Conservation (phyloP, 1,140 invertebrate species). For the Cydia fagiglandana region DNA sequence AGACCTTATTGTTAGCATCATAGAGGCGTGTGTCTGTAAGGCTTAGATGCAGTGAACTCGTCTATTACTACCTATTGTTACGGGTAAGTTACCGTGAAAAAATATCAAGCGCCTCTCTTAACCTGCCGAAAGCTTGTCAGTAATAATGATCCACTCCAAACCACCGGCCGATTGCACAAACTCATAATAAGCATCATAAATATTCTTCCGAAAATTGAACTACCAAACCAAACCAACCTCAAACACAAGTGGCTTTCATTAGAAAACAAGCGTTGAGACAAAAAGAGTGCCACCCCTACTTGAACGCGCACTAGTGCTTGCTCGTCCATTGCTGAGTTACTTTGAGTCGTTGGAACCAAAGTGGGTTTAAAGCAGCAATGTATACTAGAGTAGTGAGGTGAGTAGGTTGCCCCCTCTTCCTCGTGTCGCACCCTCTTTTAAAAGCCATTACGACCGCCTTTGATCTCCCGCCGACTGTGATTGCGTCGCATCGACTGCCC, state of each 20-base stretch:
- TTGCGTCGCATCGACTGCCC: conserved; percentile 19
- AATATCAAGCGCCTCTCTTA: too few relatives aligned
- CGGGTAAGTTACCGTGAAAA: too few relatives aligned
- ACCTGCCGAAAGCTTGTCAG: neutral
- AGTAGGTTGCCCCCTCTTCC: neutral
- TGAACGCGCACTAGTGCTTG: neutral
- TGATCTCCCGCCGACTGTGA: conserved; percentile 11
- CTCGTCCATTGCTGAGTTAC: neutral
- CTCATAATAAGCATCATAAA: conserved; percentile 18
- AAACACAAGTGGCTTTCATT: conserved; percentile 57
- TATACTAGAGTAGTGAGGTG: neutral
- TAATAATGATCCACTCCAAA: conserved; percentile 2
- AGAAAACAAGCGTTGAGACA: conserved; percentile 42
- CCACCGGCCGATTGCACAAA: neutral
- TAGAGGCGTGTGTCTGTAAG: too few relatives aligned
- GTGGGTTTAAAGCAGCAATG: neutral
- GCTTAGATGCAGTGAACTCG: too few relatives aligned
- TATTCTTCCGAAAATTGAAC: conserved; percentile 14
- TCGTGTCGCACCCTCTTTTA: conserved; percentile 40
- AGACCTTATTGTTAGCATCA: too few relatives aligned
- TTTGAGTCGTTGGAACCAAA: neutral
- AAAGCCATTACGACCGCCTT: conserved; percentile 49
- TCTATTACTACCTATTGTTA: neutral
- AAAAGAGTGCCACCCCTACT: conserved; percentile 18
- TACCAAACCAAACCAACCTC: conserved; percentile 7